These are phyloP conservation scores for Tylochromis polylepis DNA, from an alignment of 2,113 vertebrate species.

Conservation along the genomic window DNA sequence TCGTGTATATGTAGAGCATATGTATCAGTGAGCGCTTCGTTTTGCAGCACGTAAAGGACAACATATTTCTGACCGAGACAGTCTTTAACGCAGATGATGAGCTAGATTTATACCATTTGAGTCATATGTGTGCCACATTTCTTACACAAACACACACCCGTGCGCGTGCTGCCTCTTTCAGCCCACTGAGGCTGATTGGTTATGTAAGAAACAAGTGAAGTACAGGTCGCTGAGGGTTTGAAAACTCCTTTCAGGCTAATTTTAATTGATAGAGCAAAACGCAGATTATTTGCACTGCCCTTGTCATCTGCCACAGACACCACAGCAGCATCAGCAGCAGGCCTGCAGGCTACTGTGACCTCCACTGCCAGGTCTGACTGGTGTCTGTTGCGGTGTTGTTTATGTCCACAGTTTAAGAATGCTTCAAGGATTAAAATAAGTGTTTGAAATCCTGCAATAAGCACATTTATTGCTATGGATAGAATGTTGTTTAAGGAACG, in stretches of 20 bases:
- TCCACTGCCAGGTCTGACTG: background rate
- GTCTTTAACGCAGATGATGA: constrained; percentile 5
- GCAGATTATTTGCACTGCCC: constrained; percentile 20
- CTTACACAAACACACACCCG: background rate
- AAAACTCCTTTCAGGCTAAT: constrained; percentile 41
- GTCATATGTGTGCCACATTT: background rate
- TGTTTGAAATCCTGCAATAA: background rate
- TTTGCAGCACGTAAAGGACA: background rate
- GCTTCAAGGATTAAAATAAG: background rate
- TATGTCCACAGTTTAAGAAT: background rate
- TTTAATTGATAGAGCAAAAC: constrained; percentile 57
- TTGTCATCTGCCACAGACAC: constrained; percentile 7
- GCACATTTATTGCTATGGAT: background rate
- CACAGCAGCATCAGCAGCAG: background rate
- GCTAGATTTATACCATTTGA: constrained; percentile 22
- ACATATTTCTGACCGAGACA: background rate
- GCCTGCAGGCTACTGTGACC: background rate
- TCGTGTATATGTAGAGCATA: background rate
- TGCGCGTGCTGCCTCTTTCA: background rate
- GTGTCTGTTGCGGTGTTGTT: background rate
- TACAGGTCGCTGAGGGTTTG: constrained; percentile 30
- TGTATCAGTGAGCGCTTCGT: background rate
- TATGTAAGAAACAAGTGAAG: constrained; percentile 46
- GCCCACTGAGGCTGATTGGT: constrained; percentile 22
- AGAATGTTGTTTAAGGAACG: background rate